A percentile compares a stretch with the other conserved stretches of the same genome.
Conservation (phyloP, 92 coral and sea anemone genomes). For the Isaurus tuberculatus region DNA sequence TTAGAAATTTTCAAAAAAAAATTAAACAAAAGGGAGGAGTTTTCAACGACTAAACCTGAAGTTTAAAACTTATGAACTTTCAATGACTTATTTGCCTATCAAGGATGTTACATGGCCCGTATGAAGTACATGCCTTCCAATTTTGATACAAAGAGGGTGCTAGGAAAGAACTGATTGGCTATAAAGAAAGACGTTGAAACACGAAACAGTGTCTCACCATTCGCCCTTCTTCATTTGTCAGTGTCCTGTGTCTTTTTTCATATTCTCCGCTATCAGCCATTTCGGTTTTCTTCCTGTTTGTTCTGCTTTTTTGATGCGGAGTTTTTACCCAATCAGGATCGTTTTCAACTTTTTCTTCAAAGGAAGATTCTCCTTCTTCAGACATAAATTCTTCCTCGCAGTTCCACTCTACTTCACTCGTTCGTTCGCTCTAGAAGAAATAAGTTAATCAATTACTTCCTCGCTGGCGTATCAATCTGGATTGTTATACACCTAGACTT, state of each 20-base stretch:
- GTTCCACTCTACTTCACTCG: not conserved
- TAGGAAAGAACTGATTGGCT: not conserved
- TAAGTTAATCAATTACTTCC: not conserved
- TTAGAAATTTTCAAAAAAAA: too few species aligned
- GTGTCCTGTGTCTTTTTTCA: not conserved
- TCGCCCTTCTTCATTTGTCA: not conserved
- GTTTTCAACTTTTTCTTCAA: not conserved
- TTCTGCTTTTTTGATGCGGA: slow-evolving; percentile 15
- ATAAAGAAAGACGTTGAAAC: not conserved
- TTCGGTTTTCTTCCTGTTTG: not conserved
- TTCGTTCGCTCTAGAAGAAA: not conserved
- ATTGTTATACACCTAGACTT: too few species aligned
- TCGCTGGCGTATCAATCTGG: too few species aligned
- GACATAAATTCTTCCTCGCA: not conserved
- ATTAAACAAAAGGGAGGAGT: too few species aligned
- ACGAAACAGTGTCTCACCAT: not conserved
- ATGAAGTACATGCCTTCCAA: too few species aligned
- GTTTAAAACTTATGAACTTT: too few species aligned
- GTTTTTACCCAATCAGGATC: slow-evolving; percentile 77
- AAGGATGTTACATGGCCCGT: too few species aligned
- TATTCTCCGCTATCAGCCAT: too few species aligned
- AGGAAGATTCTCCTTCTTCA: not conserved
- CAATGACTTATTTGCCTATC: too few species aligned
- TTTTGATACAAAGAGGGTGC: too few species aligned
- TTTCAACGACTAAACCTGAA: too few species aligned